Evolutionary conservation across 2,888 invertebrate genomes (phyloP).

Genomic region (Cepaea hortensis): DNA sequence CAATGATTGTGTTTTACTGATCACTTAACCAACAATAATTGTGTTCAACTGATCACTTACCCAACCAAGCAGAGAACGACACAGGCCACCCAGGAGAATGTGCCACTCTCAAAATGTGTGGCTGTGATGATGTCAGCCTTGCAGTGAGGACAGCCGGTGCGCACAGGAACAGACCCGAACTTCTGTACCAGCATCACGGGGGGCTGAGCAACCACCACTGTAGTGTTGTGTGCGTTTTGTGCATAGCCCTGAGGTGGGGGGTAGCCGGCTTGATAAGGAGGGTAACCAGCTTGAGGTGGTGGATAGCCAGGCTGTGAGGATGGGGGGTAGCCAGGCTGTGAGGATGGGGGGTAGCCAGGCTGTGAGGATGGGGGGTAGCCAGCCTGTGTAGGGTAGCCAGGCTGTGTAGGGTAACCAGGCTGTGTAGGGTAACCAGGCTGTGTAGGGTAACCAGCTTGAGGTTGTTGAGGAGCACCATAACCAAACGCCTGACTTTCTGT

Average conservation of each 20-base stretch:
- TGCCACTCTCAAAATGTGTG: slow-evolving; percentile 70
- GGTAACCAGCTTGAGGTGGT: slow-evolving; percentile 50
- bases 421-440: slow-evolving; percentile 50
- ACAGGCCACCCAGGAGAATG: slow-evolving; percentile 72
- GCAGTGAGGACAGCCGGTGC: slow-evolving; percentile 70
- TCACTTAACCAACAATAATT: slow-evolving; percentile 54
- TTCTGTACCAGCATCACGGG: slow-evolving; percentile 60
- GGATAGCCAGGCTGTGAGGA: slow-evolving; percentile 45
- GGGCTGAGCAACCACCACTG: slow-evolving; percentile 66
- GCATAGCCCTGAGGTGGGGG: slow-evolving; percentile 20
- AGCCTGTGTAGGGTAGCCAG: slow-evolving; percentile 45
- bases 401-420: slow-evolving; percentile 38
- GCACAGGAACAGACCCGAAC: slow-evolving; percentile 67
- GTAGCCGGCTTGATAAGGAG: slow-evolving; percentile 47
- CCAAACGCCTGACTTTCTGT: not conserved
- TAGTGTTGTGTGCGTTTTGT: slow-evolving; percentile 52
- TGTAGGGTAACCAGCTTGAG: slow-evolving; percentile 29
- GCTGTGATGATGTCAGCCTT: slow-evolving; percentile 71
- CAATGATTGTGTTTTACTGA: not conserved
- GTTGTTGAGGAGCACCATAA: slow-evolving; percentile 43
- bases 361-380: slow-evolving; percentile 28
- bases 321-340: slow-evolving; percentile 10
- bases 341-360: not conserved
- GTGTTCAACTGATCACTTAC: slow-evolving; percentile 56
- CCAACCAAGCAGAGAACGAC: slow-evolving; percentile 70